Conservation (phyloP, 2,888 invertebrate genomes). For the Anthrax anthrax region DNA sequence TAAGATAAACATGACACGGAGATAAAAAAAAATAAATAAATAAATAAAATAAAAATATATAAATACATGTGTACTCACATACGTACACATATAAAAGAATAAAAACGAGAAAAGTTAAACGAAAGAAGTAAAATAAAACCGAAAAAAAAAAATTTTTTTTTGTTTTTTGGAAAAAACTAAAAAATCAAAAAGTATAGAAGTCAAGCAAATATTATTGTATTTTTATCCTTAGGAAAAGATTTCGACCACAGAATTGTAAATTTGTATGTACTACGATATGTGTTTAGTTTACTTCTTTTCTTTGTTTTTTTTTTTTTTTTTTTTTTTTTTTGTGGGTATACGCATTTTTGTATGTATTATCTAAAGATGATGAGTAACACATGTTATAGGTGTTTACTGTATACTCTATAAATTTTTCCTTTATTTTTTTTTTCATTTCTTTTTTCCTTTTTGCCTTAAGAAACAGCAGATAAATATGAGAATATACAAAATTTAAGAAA, state of each 20-base stretch:
- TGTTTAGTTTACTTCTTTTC: too few relatives aligned
- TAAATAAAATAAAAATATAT: neutral
- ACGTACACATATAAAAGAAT: neutral
- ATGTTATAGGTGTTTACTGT: constrained; percentile 9
- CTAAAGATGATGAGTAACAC: neutral
- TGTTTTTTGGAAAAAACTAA: neutral
- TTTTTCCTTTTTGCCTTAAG: neutral
- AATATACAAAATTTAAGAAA: neutral
- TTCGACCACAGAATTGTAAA: neutral
- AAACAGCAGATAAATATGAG: neutral
- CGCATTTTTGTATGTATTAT: neutral
- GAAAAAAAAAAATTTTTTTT: too few relatives aligned
- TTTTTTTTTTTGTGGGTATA: neutral
- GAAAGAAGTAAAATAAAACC: neutral
- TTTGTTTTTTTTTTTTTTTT: neutral
- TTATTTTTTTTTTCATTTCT: neutral
- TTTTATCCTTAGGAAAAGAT: neutral
- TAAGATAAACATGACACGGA: constrained; percentile 8
- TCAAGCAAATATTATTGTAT: neutral
- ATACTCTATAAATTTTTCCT: too few relatives aligned
- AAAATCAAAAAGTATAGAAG: too few relatives aligned
- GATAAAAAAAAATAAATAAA: neutral
- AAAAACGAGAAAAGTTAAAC: neutral
- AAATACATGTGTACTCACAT: too few relatives aligned
- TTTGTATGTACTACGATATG: too few relatives aligned